These are phyloP conservation scores for Sphecodes monilicornis DNA, from an alignment of 2,888 invertebrate genomes.

Conservation along the genomic window DNA sequence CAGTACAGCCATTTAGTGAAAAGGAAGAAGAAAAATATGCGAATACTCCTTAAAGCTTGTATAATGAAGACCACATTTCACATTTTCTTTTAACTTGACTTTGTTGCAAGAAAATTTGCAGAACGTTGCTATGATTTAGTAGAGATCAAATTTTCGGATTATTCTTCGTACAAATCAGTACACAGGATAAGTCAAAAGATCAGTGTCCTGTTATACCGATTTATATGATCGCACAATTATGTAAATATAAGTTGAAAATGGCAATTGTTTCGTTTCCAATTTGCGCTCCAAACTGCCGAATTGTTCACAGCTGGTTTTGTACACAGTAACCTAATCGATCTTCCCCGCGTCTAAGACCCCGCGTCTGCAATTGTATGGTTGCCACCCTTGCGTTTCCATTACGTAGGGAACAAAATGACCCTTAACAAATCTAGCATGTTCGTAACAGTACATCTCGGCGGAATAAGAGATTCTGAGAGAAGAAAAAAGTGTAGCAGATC, in stretches of 20 bases:
- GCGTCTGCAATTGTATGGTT: conserved; percentile 77
- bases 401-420: conserved; percentile 5
- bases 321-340: conserved; percentile 40
- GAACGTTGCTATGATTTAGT: too few species aligned
- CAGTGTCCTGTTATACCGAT: not conserved
- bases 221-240: not conserved
- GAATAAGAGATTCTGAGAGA: not conserved
- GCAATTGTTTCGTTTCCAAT: not conserved
- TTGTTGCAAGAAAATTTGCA: too few species aligned
- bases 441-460: not conserved
- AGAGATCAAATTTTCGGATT: too few species aligned
- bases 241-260: not conserved
- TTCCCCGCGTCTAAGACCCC: conserved; percentile 60
- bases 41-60: too few species aligned
- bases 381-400: conserved; percentile 48
- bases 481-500: not conserved
- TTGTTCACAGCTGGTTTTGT: not conserved
- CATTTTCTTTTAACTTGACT: too few species aligned
- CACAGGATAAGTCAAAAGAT: too few species aligned
- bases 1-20: too few species aligned
- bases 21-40: too few species aligned
- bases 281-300: not conserved
- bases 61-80: too few species aligned
- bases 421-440: not conserved
- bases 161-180: too few species aligned